Percentiles rank a stretch among this genome's conserved stretches.
These are phyloP conservation scores for Limonius californicus DNA, from an alignment of 1,140 invertebrate species.

Conservation along the genomic window DNA sequence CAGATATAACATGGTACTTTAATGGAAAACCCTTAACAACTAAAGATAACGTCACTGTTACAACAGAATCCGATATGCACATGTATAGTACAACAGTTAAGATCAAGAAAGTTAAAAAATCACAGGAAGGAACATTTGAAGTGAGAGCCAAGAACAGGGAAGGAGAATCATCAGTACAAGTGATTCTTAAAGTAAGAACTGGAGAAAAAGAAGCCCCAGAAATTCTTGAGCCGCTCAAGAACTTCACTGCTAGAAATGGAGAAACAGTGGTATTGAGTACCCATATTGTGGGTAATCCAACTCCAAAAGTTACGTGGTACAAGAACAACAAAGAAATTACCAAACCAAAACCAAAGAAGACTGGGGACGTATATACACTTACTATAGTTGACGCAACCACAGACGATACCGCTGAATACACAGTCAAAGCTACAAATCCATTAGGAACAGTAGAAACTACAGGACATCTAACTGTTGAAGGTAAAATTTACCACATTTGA, in stretches of 20 bases:
- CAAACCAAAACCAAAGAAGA: conserved; percentile 54
- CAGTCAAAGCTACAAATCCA: conserved; percentile 73
- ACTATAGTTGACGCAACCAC: conserved; percentile 63
- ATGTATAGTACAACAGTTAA: conserved; percentile 81
- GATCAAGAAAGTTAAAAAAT: conserved; percentile 71
- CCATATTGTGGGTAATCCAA: conserved; percentile 76
- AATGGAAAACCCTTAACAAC: conserved; percentile 69
- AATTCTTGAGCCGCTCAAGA: conserved; percentile 73
- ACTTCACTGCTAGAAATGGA: conserved; percentile 69
- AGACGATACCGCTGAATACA: conserved; percentile 73
- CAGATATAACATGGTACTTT: conserved; percentile 80
- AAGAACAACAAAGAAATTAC: conserved; percentile 70
- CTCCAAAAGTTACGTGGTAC: conserved; percentile 75
- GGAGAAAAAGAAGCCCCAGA: conserved; percentile 71
- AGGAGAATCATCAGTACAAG: conserved; percentile 79
- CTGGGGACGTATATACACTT: conserved; percentile 65
- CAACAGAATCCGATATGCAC: conserved; percentile 81
- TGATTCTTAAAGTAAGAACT: conserved; percentile 79
- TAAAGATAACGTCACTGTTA: conserved; percentile 64
- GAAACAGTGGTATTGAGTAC: conserved; percentile 71
- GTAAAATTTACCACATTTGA: no score
- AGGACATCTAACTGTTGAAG: conserved; percentile 75
- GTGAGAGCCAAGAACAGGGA: conserved; percentile 84
- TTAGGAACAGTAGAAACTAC: conserved; percentile 72
- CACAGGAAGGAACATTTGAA: conserved; percentile 84